phyloP scores from a whole-genome alignment of 1,140 invertebrate genomes.

The Achroia grisella region DNA sequence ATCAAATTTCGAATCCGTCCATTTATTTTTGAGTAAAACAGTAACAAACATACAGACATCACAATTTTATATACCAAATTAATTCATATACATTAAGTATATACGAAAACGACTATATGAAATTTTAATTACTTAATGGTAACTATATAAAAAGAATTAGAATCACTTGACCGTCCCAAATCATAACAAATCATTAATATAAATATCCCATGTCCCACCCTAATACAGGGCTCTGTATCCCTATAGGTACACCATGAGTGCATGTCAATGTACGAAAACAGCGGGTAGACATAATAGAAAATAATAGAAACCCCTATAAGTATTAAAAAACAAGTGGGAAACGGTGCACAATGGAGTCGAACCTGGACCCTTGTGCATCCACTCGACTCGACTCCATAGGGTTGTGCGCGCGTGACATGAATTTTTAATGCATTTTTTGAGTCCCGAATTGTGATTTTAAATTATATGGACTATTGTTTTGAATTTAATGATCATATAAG shows the following conservation, averaged over 20 bases:
- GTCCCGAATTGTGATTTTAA: conserved; percentile 4
- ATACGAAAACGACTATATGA: too few relatives aligned
- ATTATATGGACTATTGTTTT: conserved; percentile 1
- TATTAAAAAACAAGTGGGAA: conserved; percentile 68
- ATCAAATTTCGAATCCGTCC: too few relatives aligned
- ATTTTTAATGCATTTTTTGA: conserved; percentile 29
- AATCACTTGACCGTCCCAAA: conserved; percentile 20
- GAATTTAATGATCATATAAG: too few relatives aligned
- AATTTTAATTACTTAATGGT: too few relatives aligned
- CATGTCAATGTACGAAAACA: conserved; percentile 59
- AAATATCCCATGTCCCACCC: conserved; percentile 31
- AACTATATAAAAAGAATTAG: background rate
- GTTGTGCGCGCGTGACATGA: conserved; percentile 51
- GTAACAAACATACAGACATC: too few relatives aligned
- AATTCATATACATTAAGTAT: too few relatives aligned
- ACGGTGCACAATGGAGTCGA: conserved; percentile 53
- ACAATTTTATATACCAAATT: too few relatives aligned
- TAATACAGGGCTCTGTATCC: conserved; percentile 3
- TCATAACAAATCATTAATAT: conserved; percentile 32
- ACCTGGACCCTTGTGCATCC: conserved; percentile 40
- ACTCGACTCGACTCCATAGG: conserved; percentile 36
- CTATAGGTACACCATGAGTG: conserved; percentile 23
- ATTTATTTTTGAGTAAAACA: too few relatives aligned
- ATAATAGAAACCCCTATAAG: conserved; percentile 58
- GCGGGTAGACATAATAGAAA: conserved; percentile 30